These are phyloP conservation scores for Zygothrica quintamaculata DNA, from an alignment of 2,888 invertebrate species.

Conservation along the genomic window DNA sequence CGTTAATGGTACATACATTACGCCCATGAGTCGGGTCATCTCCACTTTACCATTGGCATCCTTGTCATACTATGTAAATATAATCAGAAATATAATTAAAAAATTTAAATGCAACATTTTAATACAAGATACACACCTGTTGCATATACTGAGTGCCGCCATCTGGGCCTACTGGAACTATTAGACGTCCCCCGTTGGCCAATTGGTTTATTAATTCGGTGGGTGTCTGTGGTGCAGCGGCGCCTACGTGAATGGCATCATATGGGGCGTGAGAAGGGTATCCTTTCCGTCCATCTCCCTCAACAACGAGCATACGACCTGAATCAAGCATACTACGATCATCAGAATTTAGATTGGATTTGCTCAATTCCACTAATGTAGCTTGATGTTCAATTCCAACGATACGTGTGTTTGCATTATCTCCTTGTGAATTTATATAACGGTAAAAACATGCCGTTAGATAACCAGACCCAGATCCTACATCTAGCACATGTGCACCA, in stretches of 20 bases:
- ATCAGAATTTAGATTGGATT: conserved; percentile 90
- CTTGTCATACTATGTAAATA: conserved; percentile 91
- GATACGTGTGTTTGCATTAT: conserved; percentile 85
- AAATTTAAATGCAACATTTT: not conserved
- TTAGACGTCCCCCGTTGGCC: conserved; percentile 90
- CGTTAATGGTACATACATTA: conserved; percentile 98
- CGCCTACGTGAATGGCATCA: conserved; percentile 97
- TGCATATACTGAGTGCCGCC: conserved; percentile 94
- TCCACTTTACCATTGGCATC: conserved; percentile 90
- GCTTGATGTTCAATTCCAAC: conserved; percentile 96
- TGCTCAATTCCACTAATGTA: conserved; percentile 90
- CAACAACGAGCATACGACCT: conserved; percentile 89
- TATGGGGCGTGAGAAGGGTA: conserved; percentile 91
- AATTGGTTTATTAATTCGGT: conserved; percentile 87
- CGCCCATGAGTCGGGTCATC: conserved; percentile 94
- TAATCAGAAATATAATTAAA: not conserved
- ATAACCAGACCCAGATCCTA: conserved; percentile 97
- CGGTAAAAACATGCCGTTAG: conserved; percentile 95
- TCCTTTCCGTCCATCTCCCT: conserved; percentile 96
- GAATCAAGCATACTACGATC: conserved; percentile 89
- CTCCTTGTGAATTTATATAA: conserved; percentile 88
- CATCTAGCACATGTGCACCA: conserved; percentile 93
- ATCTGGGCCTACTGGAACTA: conserved; percentile 95
- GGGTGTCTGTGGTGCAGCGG: conserved; percentile 92
- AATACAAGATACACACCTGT: conserved; percentile 86